Percentiles rank a stretch among this genome's conserved stretches.
Evolutionary conservation across 2,888 invertebrate genomes (phyloP).

Genomic region (Cheilosia variabilis): DNA sequence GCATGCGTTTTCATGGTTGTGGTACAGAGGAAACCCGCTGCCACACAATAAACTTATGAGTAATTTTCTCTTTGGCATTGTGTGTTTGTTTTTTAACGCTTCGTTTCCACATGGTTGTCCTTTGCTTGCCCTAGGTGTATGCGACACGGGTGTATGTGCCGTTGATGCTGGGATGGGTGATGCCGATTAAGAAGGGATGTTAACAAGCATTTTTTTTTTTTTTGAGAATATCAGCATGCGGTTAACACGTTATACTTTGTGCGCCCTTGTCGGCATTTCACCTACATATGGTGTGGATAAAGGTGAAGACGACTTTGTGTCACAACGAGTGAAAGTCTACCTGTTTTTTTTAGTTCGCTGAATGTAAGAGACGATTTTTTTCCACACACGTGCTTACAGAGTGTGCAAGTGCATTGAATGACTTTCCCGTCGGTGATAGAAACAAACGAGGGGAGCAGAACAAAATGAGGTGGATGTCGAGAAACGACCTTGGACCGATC

Average conservation of each 20-base stretch:
- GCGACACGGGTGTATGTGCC: slow-evolving; percentile 9
- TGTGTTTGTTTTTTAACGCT: slow-evolving; percentile 29
- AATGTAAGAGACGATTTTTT: slow-evolving; percentile 37
- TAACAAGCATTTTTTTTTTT: neutral
- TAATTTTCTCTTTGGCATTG: slow-evolving; percentile 54
- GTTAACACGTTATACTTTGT: slow-evolving; percentile 64
- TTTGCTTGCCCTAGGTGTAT: slow-evolving; percentile 32
- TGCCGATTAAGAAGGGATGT: slow-evolving; percentile 1
- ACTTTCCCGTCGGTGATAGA: slow-evolving; percentile 37
- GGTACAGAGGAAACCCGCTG: slow-evolving; percentile 45
- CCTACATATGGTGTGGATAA: slow-evolving; percentile 47
- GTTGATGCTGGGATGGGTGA: slow-evolving; percentile 9
- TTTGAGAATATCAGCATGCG: slow-evolving; percentile 22
- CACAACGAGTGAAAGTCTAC: slow-evolving; percentile 35
- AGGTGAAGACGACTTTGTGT: slow-evolving; percentile 24
- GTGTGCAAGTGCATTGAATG: slow-evolving; percentile 37
- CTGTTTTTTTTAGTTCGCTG: slow-evolving; percentile 16
- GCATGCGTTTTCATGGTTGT: slow-evolving; percentile 76
- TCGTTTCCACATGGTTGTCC: slow-evolving; percentile 38
- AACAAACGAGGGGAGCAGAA: slow-evolving; percentile 11
- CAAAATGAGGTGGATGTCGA: slow-evolving; percentile 8
- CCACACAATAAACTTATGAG: slow-evolving; percentile 61
- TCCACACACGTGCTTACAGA: slow-evolving; percentile 38
- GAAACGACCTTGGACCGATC: slow-evolving; percentile 38
- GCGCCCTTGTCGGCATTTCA: slow-evolving; percentile 65